Base-by-base conservation (phyloP, 2,797 vertebrate species). In the Adrianichthys oophorus region DNA sequence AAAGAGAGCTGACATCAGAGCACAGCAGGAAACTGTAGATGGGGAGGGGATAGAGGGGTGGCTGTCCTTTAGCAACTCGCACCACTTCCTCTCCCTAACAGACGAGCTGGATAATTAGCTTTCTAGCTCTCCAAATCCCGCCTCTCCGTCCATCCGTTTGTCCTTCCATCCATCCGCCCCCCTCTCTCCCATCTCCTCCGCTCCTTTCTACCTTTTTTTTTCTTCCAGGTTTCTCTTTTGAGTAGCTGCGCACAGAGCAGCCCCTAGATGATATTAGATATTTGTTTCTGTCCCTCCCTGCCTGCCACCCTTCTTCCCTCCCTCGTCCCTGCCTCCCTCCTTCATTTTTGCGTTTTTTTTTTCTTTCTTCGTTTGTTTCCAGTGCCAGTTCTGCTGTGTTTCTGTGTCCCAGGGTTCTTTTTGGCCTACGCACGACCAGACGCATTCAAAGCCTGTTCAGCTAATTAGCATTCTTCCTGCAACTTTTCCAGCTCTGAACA, bases 1-100 rank as follows among this genome's bases (percentile, higher is more conserved):
- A 95, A 98, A 97, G 96, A 98, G 91, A 96, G 96, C 94, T 95
- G 95, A 95, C 96, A 97, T 98, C 96, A 96, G 95, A 96, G 93
- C 96, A 92, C 96, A 95, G 97, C 94, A 92, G 96, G 95, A 96
- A 94, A 91, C 94, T 92, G 82, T 76, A 82, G 79, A 80, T 52
- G 76, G 84, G 83, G 82, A 80, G 79, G 83, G 86, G 78, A 79
- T 67, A 92, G 79, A 80, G 84, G 93, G 95, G 92, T 90, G 93
- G 94, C 93, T 93, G 94, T 93, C 94, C 95, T 96, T 93, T 95
- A 96, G 97, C 95, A 93, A 92, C 93, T 90, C 85, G 92, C 92
- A 85, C 94, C 94, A 94, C 94, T 97, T 95, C 94, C 94, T 94
- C 93, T 87, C 93, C 94, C 93, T 92, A 93, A 94, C 94, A 94